Conservation (phyloP, 2,888 invertebrate species). For the Calameuta pallipes region DNA sequence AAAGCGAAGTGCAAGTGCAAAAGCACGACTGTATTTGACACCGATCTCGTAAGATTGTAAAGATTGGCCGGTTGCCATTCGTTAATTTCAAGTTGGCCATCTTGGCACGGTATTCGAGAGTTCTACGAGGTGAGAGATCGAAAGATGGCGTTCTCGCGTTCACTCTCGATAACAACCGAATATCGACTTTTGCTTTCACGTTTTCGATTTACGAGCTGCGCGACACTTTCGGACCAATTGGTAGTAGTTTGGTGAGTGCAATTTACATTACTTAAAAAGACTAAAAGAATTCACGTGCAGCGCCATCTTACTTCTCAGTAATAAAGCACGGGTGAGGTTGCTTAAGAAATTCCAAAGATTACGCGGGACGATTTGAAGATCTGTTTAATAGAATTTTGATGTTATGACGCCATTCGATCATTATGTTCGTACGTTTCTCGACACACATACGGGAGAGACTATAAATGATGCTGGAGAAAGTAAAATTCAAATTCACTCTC, state of each 20-base stretch:
- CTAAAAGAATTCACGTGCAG: neutral
- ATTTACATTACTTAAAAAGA: neutral
- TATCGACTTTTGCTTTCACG: neutral
- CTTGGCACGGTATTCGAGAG: neutral
- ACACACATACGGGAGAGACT: neutral
- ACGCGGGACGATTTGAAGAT: neutral
- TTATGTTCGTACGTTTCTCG: neutral
- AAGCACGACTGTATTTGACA: slow-evolving; percentile 19
- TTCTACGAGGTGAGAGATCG: neutral
- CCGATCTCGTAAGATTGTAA: slow-evolving; percentile 1
- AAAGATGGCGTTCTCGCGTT: neutral
- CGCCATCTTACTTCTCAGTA: neutral
- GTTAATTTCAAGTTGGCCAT: neutral
- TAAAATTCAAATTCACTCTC: slow-evolving; percentile 41
- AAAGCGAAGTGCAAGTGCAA: slow-evolving; percentile 29
- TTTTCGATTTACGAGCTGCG: neutral
- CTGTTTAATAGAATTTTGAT: slow-evolving; percentile 2
- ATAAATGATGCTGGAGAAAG: slow-evolving; percentile 44
- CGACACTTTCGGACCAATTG: neutral
- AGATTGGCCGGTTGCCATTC: slow-evolving; percentile 17
- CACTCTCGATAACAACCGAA: neutral
- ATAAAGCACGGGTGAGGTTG: neutral
- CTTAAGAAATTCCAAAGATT: neutral
- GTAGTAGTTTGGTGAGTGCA: neutral
- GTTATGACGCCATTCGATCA: slow-evolving; percentile 5